A percentile compares a stretch with the other conserved stretches of the same genome.
phyloP scores from a whole-genome alignment of 1,140 invertebrate genomes.

The Adelges cooleyi region DNA sequence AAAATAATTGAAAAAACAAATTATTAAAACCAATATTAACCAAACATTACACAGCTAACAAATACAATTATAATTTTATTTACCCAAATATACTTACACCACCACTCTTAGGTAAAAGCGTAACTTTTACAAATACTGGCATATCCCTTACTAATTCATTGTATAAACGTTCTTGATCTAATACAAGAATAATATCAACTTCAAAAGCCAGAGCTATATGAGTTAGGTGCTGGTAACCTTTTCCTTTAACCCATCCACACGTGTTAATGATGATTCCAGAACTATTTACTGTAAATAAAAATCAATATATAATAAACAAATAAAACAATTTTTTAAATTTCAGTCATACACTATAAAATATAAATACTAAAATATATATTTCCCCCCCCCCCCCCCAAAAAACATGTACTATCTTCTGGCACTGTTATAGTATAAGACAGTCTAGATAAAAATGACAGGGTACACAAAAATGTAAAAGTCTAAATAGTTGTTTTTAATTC shows the following conservation, averaged over 20 bases:
- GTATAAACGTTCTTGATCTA: conserved; percentile 93
- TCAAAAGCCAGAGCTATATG: conserved; percentile 88
- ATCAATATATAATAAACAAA: conserved; percentile 1
- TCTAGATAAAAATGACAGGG: no score
- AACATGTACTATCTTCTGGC: no score
- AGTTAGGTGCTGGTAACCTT: conserved; percentile 68
- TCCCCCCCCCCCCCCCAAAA: no score
- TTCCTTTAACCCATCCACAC: conserved; percentile 90
- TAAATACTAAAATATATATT: not conserved
- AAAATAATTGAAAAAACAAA: no score
- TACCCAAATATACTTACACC: conserved; percentile 61
- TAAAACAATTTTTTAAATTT: not conserved
- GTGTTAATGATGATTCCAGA: conserved; percentile 98
- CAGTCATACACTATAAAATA: not conserved
- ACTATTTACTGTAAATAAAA: conserved; percentile 51
- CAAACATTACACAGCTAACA: no score
- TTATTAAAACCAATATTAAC: no score
- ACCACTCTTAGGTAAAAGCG: conserved; percentile 90
- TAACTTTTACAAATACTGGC: conserved; percentile 83
- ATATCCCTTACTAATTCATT: conserved; percentile 89
- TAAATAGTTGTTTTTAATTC: no score
- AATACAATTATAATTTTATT: no score
- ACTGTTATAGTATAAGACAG: no score
- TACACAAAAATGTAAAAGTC: no score
- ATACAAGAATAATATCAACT: conserved; percentile 86